These are phyloP conservation scores for Metallyticus violacea DNA, from an alignment of 2,888 invertebrate species.

Conservation along the genomic window DNA sequence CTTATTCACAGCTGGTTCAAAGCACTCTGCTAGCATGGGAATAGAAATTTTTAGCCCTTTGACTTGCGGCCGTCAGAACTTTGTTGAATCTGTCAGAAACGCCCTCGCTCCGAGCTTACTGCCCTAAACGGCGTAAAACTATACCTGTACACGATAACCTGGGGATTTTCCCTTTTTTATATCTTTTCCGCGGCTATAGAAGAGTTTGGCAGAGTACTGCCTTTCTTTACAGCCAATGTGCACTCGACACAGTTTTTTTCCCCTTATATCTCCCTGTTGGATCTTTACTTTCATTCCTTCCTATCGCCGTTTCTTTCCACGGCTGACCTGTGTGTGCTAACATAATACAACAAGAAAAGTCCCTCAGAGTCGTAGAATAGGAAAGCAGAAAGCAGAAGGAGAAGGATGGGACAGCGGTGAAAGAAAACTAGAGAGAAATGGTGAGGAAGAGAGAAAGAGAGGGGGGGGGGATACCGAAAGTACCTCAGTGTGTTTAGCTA, in stretches of 20 bases:
- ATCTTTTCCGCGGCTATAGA: not conserved
- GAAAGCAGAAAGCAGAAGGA: too few relatives aligned
- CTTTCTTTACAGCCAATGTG: not conserved
- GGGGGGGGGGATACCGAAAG: too few relatives aligned
- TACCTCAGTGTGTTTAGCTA: not conserved
- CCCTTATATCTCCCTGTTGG: conserved; percentile 19
- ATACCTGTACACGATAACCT: not conserved
- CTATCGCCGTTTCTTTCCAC: not conserved
- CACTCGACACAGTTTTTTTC: conserved; percentile 19
- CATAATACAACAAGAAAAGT: not conserved
- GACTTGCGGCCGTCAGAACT: too few relatives aligned
- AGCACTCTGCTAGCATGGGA: too few relatives aligned
- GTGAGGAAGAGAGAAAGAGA: too few relatives aligned
- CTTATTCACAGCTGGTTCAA: too few relatives aligned
- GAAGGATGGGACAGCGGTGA: too few relatives aligned
- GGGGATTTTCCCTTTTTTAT: not conserved
- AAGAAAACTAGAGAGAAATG: not conserved
- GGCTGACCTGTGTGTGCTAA: not conserved
- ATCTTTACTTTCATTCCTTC: not conserved
- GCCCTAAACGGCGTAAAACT: not conserved
- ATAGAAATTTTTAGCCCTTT: too few relatives aligned
- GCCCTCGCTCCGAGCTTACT: not conserved
- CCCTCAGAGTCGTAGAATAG: too few relatives aligned
- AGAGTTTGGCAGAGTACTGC: too few relatives aligned
- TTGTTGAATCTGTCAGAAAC: not conserved